Evolutionary conservation across 1,140 invertebrate species (phyloP), one percentile per base, ranked within the genome.

Genomic region (Brachionus manjavacas): DNA sequence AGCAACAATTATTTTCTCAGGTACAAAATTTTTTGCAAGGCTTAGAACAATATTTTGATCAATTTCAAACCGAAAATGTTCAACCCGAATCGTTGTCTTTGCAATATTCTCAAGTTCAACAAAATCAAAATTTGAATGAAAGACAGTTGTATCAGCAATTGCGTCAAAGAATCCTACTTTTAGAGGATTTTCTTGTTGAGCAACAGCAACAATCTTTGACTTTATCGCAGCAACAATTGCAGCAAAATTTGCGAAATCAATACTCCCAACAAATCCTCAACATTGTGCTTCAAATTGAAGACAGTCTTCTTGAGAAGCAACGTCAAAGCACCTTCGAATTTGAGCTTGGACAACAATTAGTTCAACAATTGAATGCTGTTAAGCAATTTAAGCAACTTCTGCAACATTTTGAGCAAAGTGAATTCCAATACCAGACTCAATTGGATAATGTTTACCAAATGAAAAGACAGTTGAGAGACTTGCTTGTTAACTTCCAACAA

Each of bases 381-480:
- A 9, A 4, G 12, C 43, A 76, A 76, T 76, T 76, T 16, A 46
- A 35, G 31, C 2, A 46, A 12, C 1, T 43, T 20, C 43, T 35
- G 8, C 41, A 76, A 52, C 4, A 46, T 14, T 20, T 46, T 28
- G 20, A 76, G 14, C 41, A 35, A 31, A 11, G 11, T 2, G 4
- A 76, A 76, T 28, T 12, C 8, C 12, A 49, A 28, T 9, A 20
- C 8, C 41, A 46, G 31, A n/a, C 16, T 49, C 23, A 46, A 4
- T 76, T 76, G 16, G 43, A 76, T 12, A 20, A 76, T 23, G 72
- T 76, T 4, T 9, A 46, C 16, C 35, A 76, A 31, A 49, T 76
- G 43, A 76, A 76, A 76, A 49, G 41, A 76, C 41, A 76, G n/a
- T 43, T 76, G 12, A 76, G 43, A 49, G 41, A 76, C 14, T 70